These are phyloP conservation scores for Dynastes hyllus DNA, from an alignment of 2,888 invertebrate species.

Conservation along the genomic window DNA sequence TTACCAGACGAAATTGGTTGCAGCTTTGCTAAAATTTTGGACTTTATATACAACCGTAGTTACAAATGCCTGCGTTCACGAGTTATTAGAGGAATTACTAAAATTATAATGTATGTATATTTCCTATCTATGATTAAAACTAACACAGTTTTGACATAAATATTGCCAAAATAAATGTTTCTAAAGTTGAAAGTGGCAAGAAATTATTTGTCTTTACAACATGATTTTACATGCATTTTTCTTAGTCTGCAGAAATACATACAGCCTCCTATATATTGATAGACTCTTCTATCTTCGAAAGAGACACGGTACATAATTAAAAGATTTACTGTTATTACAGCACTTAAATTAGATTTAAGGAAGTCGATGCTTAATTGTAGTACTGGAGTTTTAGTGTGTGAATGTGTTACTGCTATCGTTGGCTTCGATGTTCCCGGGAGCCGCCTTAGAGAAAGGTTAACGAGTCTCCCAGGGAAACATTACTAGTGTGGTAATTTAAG, in stretches of 20 bases:
- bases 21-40: no score
- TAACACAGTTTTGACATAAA: no score
- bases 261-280: constrained; percentile 4
- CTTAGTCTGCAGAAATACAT: background rate
- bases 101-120: no score
- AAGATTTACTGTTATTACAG: constrained; percentile 54
- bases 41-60: no score
- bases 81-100: no score
- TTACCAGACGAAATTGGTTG: no score
- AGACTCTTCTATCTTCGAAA: constrained; percentile 24
- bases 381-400: constrained; percentile 51
- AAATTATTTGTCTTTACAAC: no score
- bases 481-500: constrained; percentile 56
- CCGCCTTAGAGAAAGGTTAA: constrained; percentile 53
- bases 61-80: no score
- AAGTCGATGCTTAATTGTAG: constrained; percentile 55
- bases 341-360: constrained; percentile 54
- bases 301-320: constrained; percentile 51
- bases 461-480: constrained; percentile 55
- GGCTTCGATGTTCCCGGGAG: constrained; percentile 40
- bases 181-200: no score
- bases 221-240: background rate
- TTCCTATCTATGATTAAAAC: no score
- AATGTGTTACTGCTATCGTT: constrained; percentile 42
- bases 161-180: no score